Evolutionary conservation across 2,113 vertebrate genomes (phyloP).

Genomic region (Sturnus vulgaris): DNA sequence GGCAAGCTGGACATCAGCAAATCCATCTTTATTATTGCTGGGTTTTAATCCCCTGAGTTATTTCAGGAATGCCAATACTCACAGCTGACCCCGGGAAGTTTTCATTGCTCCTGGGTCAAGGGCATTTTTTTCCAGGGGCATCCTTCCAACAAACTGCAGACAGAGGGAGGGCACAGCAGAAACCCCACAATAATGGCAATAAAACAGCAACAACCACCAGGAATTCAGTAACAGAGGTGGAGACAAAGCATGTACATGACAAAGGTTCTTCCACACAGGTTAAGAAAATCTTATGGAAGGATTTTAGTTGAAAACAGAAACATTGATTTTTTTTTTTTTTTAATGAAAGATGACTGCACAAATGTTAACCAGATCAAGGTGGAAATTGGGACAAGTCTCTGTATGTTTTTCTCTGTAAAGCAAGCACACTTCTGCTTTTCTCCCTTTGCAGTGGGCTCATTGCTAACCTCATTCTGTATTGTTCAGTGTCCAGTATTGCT

Average conservation of each 20-base stretch:
- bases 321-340: too few species aligned
- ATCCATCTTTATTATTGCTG: background rate
- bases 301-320: background rate
- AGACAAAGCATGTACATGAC: fast-evolving
- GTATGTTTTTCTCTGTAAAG: background rate
- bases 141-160: background rate
- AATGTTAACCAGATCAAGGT: fast-evolving
- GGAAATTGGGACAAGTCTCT: background rate
- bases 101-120: background rate
- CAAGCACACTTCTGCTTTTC: background rate
- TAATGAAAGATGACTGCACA: fast-evolving
- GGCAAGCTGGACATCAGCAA: background rate
- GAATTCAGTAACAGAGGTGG: background rate
- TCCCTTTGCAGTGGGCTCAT: background rate
- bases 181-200: background rate
- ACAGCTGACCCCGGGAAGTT: background rate
- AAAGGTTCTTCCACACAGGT: background rate
- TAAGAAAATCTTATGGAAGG: background rate
- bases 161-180: background rate
- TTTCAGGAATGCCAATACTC: slow-evolving; percentile 4
- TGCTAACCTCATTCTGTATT: background rate
- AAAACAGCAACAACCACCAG: background rate
- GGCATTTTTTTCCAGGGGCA: background rate
- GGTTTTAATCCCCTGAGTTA: background rate
- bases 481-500: background rate